Evolutionary conservation across 2,797 vertebrate species (phyloP), one percentile per base, ranked within the genome.

Genomic region (Galaxias olidus): DNA sequence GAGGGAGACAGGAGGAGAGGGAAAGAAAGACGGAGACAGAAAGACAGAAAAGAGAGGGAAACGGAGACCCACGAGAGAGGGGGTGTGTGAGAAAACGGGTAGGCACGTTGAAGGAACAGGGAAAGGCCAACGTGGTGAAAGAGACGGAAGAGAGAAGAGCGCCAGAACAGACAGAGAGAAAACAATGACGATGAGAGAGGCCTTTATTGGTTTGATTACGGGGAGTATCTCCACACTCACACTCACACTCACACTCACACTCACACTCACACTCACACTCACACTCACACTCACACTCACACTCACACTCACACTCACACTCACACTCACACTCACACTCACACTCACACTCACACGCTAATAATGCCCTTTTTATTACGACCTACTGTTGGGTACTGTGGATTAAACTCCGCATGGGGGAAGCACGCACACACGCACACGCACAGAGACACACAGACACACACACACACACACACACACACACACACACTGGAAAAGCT

Each of bases 401-500:
- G 45, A 51, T 58, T 47, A 44, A 71, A 11, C 48, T 71, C 75
- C 69, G 73, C 45, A 47, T 47, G 45, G 9, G 9, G 10, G 9
- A 10, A 47, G n/a, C n/a, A n/a, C n/a, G n/a, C 45, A 9, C 45
- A 47, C 53, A 55, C 53, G 10, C 59, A 49, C 8, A 41, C 56
- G 30, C 30, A 6, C n/a, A n/a, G n/a, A n/a, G n/a, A n/a, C n/a
- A n/a, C n/a, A 65, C 14, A 56, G 8, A 4, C 54, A 84, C 75
- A 76, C 64, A 79, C 79, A 82, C 10, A 46, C 72, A 74, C 61
- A 52, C 20, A 18, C 63, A 63, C 46, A 61, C 61, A 65, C 45
- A 72, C 75, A 80, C 72, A 79, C 65, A 17, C 15, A 59, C 65
- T 87, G 88, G 89, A 91, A 89, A 91, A 88, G 80, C 76, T 88